Conservation (phyloP, 35 echinoderm and acorn worm species). For the Antedon bifida region DNA sequence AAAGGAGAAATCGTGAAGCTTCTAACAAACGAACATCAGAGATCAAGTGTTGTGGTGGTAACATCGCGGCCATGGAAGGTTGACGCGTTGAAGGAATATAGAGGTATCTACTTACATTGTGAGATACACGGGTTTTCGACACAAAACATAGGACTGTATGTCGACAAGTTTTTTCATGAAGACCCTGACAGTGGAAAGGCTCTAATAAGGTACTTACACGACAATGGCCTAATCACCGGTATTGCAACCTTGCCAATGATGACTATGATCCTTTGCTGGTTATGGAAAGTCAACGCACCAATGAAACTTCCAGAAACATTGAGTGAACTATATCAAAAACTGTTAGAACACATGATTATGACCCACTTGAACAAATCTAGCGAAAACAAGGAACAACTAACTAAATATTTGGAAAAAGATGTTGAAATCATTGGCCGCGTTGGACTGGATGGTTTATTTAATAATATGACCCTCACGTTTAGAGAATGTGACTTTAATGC, state of each 20-base stretch:
- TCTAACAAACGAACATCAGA: neutral
- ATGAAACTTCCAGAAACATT: neutral
- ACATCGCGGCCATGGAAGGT: neutral
- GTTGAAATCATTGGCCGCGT: neutral
- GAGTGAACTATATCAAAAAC: neutral
- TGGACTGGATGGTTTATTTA: neutral
- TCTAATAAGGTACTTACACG: conserved; percentile 13
- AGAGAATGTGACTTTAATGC: neutral
- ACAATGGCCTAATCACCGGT: neutral
- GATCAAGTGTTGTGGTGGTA: neutral
- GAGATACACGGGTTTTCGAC: neutral
- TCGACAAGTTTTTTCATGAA: conserved; percentile 5
- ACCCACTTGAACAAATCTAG: neutral
- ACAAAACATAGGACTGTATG: neutral
- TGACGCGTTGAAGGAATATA: neutral
- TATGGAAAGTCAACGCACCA: conserved; percentile 5
- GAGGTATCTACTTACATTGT: neutral
- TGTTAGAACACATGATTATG: neutral
- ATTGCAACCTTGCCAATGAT: conserved; percentile 21
- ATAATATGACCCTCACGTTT: neutral
- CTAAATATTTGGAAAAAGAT: neutral
- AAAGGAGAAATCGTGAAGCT: neutral
- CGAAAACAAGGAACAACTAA: neutral
- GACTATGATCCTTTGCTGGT: conserved; percentile 9
- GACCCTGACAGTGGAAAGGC: neutral